Evolutionary conservation across 1,140 invertebrate species (phyloP).

Genomic region (Antheraea mylitta): DNA sequence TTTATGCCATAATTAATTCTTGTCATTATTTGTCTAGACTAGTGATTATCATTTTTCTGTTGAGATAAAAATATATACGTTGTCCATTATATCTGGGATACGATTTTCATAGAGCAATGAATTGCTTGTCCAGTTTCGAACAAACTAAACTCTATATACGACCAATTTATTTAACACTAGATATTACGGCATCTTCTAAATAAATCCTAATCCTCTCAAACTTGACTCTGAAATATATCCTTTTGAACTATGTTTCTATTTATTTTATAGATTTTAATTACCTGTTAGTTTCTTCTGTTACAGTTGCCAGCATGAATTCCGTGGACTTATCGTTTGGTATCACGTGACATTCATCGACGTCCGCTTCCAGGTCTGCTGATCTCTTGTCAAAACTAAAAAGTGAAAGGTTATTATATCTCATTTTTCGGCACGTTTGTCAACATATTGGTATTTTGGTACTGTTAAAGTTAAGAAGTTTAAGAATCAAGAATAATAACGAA

Average conservation of each 20-base stretch:
- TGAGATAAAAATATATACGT: too few relatives aligned
- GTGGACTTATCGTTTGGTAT: slow-evolving; percentile 94
- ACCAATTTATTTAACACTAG: too few relatives aligned
- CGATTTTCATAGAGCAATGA: too few relatives aligned
- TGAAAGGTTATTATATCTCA: background rate
- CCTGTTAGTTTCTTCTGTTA: slow-evolving; percentile 89
- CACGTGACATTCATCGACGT: slow-evolving; percentile 87
- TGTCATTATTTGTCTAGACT: too few relatives aligned
- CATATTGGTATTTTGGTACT: background rate
- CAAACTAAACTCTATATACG: background rate
- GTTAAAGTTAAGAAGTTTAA: too few relatives aligned
- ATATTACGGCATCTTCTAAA: too few relatives aligned
- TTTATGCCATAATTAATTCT: too few relatives aligned
- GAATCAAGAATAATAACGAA: too few relatives aligned
- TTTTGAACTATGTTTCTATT: background rate
- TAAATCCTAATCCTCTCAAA: background rate
- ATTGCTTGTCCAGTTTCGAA: background rate
- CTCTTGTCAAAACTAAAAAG: slow-evolving; percentile 62
- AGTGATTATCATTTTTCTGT: too few relatives aligned
- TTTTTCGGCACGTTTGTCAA: background rate
- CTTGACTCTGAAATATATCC: background rate
- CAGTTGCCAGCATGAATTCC: slow-evolving; percentile 92
- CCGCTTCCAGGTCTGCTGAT: slow-evolving; percentile 71
- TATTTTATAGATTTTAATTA: slow-evolving; percentile 46
- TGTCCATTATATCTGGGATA: too few relatives aligned